phyloP scores from a whole-genome alignment of 2,888 invertebrate species.

The Eupelmus urozonus region DNA sequence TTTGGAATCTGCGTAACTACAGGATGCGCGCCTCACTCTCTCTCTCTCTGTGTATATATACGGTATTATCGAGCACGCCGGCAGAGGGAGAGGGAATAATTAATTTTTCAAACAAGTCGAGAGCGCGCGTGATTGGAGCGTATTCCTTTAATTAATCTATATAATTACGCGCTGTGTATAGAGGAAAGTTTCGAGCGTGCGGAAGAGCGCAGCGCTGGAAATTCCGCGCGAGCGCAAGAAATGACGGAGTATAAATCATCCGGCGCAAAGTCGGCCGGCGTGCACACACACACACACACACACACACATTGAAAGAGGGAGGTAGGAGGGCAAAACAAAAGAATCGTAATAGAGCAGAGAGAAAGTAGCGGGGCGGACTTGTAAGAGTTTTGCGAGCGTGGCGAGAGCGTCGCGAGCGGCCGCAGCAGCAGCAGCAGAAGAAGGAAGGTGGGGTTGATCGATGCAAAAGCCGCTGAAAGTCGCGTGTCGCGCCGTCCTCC shows the following conservation, averaged over 20 bases:
- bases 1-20: conserved; percentile 57
- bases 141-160: conserved; percentile 43
- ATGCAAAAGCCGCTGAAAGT: conserved; percentile 62
- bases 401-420: background rate
- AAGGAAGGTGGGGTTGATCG: conserved; percentile 59
- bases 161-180: conserved; percentile 35
- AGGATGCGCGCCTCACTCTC: conserved; percentile 56
- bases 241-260: conserved; percentile 50
- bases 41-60: conserved; percentile 8
- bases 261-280: background rate
- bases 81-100: conserved; percentile 37
- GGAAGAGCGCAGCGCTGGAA: background rate
- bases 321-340: conserved; percentile 39
- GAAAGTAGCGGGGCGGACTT: conserved; percentile 28
- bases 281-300: background rate
- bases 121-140: conserved; percentile 27
- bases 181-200: conserved; percentile 25
- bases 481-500: conserved; percentile 65
- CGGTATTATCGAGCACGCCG: conserved; percentile 2
- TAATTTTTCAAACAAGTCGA: conserved; percentile 46
- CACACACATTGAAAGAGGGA: too few relatives aligned
- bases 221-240: conserved; percentile 24
- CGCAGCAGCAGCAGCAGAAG: background rate
- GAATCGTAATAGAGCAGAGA: conserved; percentile 30
- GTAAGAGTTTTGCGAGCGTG: conserved; percentile 51